Base-by-base conservation (phyloP, 2,113 vertebrate species). In the Phalacrocorax pelagicus region DNA sequence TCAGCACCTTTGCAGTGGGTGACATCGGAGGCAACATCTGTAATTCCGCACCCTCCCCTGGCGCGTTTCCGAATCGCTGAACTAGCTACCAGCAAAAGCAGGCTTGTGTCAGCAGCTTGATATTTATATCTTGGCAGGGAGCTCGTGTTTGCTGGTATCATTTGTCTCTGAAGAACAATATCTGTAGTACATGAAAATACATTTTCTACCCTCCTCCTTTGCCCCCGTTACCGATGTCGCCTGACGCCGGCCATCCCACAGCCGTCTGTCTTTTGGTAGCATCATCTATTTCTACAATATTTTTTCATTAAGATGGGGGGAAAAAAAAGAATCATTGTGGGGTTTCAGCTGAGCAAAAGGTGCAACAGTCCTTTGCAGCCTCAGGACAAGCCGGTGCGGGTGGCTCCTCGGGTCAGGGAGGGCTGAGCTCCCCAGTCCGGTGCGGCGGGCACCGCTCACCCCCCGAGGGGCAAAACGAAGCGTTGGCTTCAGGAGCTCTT, bases 101-200 rank as follows among this genome's bases (percentile, higher is more conserved):
- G 86, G 65, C n/a, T 51, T 65, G 94, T 70, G 32, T 63, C 69
- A 72, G 38, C 94, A 95, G 82, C 71, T 32, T 21, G 86, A 42
- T 95, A 88, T 96, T 93, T 92, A 67, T 88, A 70, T 69, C 77
- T 10, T 58, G 61, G 63, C 67, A 94, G 47, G 62, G 54, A 58
- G 47, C 72, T 36, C 44, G 66, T 40, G 34, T 88, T 46, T 67
- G 51, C 69, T 88, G 32, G 5, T 46, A n/a, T 91, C 82, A 11
- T 69, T 95, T 81, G 75, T 95, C 92, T 95, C 73, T 72, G 66
- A 91, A 94, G 54, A 98, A 79, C 95, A 90, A 86, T 85, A 92
- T 91, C 95, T 93, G 80, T 74, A 49, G 15, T 73, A 85, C 36
- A 75, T 6, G 71, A 40, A 90, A 95, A 96, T 74, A 26, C 72